Percentiles rank a stretch among this genome's conserved stretches.
Evolutionary conservation across 2,113 vertebrate species (phyloP).

Genomic region (Edolisoma coerulescens): DNA sequence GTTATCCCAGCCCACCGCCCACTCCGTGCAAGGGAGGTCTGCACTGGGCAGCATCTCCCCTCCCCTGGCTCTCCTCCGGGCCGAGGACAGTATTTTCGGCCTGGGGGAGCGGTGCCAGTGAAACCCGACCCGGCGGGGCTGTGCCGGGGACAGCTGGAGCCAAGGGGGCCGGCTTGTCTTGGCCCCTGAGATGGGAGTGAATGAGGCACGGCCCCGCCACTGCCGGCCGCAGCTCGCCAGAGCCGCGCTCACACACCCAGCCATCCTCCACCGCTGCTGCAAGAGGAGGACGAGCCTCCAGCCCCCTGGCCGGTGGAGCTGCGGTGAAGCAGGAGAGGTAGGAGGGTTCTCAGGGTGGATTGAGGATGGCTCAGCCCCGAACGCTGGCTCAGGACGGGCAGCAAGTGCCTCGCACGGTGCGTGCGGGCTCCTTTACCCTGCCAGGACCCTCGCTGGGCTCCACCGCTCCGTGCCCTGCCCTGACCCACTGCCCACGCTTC

Average conservation of each 20-base stretch:
- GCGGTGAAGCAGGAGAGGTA: background rate
- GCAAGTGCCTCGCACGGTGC: accelerated
- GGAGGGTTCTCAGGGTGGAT: accelerated
- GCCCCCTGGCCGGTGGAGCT: accelerated
- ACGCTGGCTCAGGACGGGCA: background rate
- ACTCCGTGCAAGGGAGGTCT: accelerated
- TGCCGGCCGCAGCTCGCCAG: background rate
- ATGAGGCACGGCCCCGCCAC: accelerated
- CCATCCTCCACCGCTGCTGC: background rate
- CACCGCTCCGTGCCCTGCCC: background rate
- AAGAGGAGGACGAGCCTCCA: background rate
- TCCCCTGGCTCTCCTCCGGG: background rate
- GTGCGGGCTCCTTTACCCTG: accelerated
- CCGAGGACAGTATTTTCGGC: background rate
- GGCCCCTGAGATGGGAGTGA: background rate
- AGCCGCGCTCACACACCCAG: accelerated
- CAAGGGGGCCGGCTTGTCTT: conserved; percentile 2
- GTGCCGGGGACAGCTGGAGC: background rate
- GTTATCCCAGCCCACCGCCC: background rate
- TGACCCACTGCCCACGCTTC: background rate
- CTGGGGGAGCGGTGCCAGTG: background rate
- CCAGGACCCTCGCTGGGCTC: background rate
- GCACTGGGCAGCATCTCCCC: accelerated
- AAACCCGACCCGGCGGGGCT: background rate
- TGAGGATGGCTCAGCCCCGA: background rate